phyloP scores from a whole-genome alignment of 92 coral and sea anemone genomes.

The Epizoanthus fatuus region DNA sequence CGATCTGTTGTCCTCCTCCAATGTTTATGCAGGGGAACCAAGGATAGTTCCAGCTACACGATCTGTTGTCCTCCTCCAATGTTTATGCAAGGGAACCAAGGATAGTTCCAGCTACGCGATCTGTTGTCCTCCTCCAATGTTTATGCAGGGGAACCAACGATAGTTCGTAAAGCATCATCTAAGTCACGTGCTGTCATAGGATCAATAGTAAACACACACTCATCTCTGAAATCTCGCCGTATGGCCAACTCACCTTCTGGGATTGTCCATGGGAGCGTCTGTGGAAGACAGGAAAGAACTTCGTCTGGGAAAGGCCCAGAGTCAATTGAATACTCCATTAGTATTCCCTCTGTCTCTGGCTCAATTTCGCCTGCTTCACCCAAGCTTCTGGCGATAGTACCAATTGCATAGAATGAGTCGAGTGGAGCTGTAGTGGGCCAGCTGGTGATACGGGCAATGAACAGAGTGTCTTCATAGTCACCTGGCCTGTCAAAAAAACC shows the following conservation, averaged over 20 bases:
- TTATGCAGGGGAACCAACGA: too few species aligned
- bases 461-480: conserved; percentile 85
- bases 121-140: too few species aligned
- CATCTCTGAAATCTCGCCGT: conserved; percentile 95
- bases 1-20: too few species aligned
- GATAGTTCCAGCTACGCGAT: too few species aligned
- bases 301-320: conserved; percentile 95
- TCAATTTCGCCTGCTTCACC: conserved; percentile 99
- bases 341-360: conserved; percentile 96
- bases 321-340: conserved; percentile 92
- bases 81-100: too few species aligned
- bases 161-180: conserved; percentile 98
- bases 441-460: conserved; percentile 90
- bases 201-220: conserved; percentile 96
- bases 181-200: conserved; percentile 98
- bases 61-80: too few species aligned
- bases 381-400: conserved; percentile 89
- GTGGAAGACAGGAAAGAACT: conserved; percentile 91
- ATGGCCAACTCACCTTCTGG: conserved; percentile 82
- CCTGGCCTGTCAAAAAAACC: conserved; percentile 94
- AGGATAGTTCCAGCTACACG: too few species aligned
- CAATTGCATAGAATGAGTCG: conserved; percentile 88
- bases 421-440: conserved; percentile 91
- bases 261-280: conserved; percentile 89
- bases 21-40: too few species aligned